These are phyloP conservation scores for Lepetodrilus schrolli DNA, from an alignment of 2,888 invertebrate genomes.

Conservation along the genomic window DNA sequence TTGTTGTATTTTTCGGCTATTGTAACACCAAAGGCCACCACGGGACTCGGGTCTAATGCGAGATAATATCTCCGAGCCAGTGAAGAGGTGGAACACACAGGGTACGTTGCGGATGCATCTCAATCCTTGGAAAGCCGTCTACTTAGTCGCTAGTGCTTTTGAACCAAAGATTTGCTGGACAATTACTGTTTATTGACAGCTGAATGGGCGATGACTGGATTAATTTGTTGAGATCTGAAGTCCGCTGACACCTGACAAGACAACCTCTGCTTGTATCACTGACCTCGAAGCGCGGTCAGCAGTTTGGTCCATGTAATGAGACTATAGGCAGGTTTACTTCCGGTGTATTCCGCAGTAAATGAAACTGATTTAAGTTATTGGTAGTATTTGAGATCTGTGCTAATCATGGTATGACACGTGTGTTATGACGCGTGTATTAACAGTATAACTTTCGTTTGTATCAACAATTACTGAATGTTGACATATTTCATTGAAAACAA, in stretches of 20 bases:
- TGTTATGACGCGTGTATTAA: no score
- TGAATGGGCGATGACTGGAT: constrained; percentile 33
- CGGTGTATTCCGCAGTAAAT: constrained; percentile 7
- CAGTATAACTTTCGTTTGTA: no score
- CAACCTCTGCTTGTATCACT: constrained; percentile 11
- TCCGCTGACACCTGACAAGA: constrained; percentile 35
- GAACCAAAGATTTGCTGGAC: constrained; percentile 6
- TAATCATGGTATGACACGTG: no score
- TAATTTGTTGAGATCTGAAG: constrained; percentile 29
- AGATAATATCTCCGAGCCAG: constrained; percentile 29
- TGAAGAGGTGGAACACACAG: constrained; percentile 20
- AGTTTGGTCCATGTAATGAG: constrained; percentile 19
- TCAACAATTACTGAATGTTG: no score
- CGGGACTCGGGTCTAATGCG: constrained; percentile 26
- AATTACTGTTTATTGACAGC: constrained; percentile 35
- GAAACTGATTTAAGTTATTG: not conserved
- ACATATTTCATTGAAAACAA: no score
- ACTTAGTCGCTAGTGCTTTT: not conserved
- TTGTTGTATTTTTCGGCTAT: constrained; percentile 33
- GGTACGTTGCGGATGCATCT: not conserved
- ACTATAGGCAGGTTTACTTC: constrained; percentile 1
- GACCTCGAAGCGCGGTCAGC: not conserved
- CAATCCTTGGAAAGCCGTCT: not conserved
- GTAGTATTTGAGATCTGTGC: not conserved
- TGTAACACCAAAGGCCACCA: constrained; percentile 16